These are phyloP conservation scores for Macaria liturata DNA, from an alignment of 2,888 invertebrate species.

Conservation along the genomic window DNA sequence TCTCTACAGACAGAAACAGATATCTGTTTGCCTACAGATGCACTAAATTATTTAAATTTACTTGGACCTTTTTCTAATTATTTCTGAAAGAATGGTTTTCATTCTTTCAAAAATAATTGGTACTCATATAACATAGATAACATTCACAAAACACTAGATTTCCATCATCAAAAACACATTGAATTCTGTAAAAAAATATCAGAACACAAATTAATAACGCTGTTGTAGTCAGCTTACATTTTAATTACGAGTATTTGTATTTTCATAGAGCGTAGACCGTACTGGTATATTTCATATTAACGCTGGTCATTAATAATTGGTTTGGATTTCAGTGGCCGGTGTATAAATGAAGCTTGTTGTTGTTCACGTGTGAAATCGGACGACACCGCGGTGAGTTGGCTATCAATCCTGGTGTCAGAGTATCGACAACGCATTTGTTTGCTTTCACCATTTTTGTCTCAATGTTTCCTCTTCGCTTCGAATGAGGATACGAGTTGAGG, in stretches of 20 bases:
- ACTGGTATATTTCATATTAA: conserved; percentile 20
- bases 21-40: no score
- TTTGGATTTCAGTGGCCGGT: conserved; percentile 18
- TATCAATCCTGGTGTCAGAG: conserved; percentile 79
- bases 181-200: conserved; percentile 2
- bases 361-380: conserved; percentile 29
- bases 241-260: conserved; percentile 8
- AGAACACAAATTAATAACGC: conserved; percentile 4
- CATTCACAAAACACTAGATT: no score
- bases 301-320: conserved; percentile 21
- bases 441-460: conserved; percentile 78
- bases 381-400: conserved; percentile 45
- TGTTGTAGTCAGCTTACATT: conserved; percentile 11
- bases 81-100: no score
- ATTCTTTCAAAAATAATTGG: no score
- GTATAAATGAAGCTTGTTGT: conserved; percentile 26
- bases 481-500: conserved; percentile 33
- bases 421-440: conserved; percentile 81
- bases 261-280: conserved; percentile 4
- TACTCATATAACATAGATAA: no score
- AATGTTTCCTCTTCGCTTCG: conserved; percentile 53
- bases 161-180: neutral
- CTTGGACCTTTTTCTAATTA: no score
- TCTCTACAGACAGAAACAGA: no score
- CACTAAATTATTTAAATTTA: no score